Conservation (phyloP, 2,888 invertebrate genomes). For the Sarcophaga caerulescens region DNA sequence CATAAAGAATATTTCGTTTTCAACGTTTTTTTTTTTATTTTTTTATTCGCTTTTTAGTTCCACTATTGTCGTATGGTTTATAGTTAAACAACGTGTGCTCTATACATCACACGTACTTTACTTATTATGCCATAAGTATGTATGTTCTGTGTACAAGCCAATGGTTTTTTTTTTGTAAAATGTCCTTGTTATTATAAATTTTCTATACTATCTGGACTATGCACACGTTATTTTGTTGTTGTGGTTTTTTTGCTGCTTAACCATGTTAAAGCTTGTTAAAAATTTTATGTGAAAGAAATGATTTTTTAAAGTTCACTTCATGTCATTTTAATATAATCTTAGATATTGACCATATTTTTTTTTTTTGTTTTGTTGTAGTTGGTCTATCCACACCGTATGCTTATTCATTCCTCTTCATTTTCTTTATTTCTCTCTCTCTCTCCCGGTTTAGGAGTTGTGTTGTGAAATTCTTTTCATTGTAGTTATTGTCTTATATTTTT, state of each 20-base stretch:
- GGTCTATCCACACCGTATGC: neutral
- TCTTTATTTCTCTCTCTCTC: neutral
- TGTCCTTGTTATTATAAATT: constrained; percentile 67
- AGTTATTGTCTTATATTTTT: constrained; percentile 6
- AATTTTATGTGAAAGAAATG: constrained; percentile 66
- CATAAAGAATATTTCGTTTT: constrained; percentile 50
- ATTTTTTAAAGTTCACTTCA: constrained; percentile 66
- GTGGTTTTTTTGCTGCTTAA: constrained; percentile 31
- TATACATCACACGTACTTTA: constrained; percentile 60
- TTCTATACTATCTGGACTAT: constrained; percentile 29
- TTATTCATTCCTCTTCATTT: neutral
- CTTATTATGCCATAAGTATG: neutral
- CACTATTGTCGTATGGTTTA: neutral
- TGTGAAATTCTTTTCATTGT: constrained; percentile 11
- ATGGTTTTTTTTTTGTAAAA: constrained; percentile 50
- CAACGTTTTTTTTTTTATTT: neutral
- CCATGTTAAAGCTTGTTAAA: constrained; percentile 61
- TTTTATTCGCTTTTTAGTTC: neutral
- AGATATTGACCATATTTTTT: constrained; percentile 68
- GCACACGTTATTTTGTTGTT: neutral
- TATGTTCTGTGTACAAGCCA: constrained; percentile 10
- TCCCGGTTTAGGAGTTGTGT: neutral
- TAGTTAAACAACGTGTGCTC: constrained; percentile 54
- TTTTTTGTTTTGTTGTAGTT: neutral
- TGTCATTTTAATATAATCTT: constrained; percentile 68